Base-by-base conservation (phyloP, 2,888 invertebrate species). In the Orthosia gothica region DNA sequence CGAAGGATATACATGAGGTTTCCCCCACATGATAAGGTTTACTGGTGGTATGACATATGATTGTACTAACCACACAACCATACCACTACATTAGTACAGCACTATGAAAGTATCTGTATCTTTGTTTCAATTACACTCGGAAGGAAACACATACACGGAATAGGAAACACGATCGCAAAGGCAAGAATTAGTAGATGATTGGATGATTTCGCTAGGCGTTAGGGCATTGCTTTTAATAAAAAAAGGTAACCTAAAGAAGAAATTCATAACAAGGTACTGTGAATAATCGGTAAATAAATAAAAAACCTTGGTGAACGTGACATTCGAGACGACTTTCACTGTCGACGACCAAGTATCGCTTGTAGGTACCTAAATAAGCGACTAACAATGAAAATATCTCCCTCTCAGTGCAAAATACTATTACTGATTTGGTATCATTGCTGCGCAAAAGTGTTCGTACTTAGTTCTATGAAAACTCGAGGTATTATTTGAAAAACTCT, bases 291-390 rank as follows among this genome's bases (percentile, higher is more conserved):
- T 71, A 73, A 77, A 76, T 75, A 84, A 82, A 85, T 73, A 71
- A 81, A 83, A 77, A 76, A 74, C 72, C 47, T 79, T 52, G 74
- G 67, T 63, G 79, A 76, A 83, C 87, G 86, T 81, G 85, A 84
- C 84, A 76, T 74, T 81, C 70, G 63, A 84, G 69, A 70, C 68
- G n/a, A 86, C 85, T 86, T 86, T 87, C 86, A 82, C 77, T 77
- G 67, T 54, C 68, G 26, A 72, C 76, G 67, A 57, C 70, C 20
- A 73, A 59, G 66, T 77, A 70, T 79, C 75, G 64, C 55, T 70
- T 69, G 72, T 50, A 66, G 20, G 55, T 74, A 82, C 70, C 76
- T 76, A 76, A 74, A 68, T 54, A 76, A 74, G 63, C 62, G 67
- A 70, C 59, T 49, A 66, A 82, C 71, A 78, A 65, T 78, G 71